These are phyloP conservation scores for Aphaenogaster floridana DNA, from an alignment of 1,140 invertebrate genomes.

Conservation along the genomic window DNA sequence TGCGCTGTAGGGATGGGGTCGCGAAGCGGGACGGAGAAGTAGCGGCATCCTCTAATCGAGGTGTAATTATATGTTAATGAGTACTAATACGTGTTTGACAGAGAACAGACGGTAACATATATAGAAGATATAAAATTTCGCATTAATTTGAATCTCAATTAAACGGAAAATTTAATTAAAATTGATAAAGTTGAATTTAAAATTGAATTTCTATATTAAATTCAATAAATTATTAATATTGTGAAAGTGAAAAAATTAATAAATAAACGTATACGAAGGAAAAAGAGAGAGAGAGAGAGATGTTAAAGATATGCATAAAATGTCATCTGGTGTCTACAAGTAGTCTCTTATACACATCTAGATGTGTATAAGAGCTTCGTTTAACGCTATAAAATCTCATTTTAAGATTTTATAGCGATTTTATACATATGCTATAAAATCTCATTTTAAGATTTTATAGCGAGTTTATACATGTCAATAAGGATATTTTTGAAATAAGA, in stretches of 20 bases:
- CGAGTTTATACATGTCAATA: no score
- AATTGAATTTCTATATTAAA: neutral
- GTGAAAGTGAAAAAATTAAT: neutral
- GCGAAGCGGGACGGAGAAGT: slow-evolving; percentile 18
- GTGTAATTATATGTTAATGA: slow-evolving; percentile 7
- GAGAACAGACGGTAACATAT: neutral
- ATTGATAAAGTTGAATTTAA: slow-evolving; percentile 10
- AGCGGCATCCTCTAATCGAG: slow-evolving; percentile 17
- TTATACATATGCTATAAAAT: no score
- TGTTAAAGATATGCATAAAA: slow-evolving; percentile 4
- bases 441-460: no score
- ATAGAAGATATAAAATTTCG: neutral
- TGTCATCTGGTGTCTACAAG: neutral
- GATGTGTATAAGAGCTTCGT: no score
- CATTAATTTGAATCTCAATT: slow-evolving; percentile 14
- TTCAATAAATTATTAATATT: neutral
- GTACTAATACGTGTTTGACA: neutral
- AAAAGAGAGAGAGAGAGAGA: neutral
- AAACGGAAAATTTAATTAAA: slow-evolving; percentile 10
- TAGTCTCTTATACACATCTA: no score
- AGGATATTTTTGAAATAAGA: no score
- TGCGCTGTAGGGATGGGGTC: slow-evolving; percentile 13
- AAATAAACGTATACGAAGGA: neutral
- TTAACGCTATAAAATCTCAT: no score
- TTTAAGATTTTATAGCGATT: no score